Evolutionary conservation across 2,888 invertebrate genomes (phyloP).

Genomic region (Orgyia antiqua): DNA sequence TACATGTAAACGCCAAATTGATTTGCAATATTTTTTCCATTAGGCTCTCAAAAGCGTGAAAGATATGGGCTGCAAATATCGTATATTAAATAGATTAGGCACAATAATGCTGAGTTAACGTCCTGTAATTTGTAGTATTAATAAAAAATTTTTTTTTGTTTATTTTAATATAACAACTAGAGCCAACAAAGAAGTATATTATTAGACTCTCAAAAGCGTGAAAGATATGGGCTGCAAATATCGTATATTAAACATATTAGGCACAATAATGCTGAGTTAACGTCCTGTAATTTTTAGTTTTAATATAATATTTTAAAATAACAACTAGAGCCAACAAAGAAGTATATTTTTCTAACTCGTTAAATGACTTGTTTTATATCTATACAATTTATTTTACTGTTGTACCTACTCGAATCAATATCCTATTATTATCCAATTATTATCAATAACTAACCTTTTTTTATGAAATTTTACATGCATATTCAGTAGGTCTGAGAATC

Average conservation of each 20-base stretch:
- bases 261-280: slow-evolving; percentile 13
- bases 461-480: no score
- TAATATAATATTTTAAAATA: no score
- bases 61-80: slow-evolving; percentile 1
- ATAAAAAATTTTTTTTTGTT: neutral
- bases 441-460: no score
- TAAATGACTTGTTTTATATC: no score
- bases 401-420: no score
- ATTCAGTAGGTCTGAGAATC: no score
- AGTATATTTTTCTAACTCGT: no score
- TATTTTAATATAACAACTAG: no score
- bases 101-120: slow-evolving; percentile 12
- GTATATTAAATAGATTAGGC: slow-evolving; percentile 9
- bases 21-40: slow-evolving; percentile 2
- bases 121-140: slow-evolving; percentile 14
- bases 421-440: no score
- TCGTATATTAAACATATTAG: slow-evolving; percentile 7
- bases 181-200: no score
- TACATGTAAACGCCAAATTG: neutral
- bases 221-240: slow-evolving; percentile 1
- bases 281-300: slow-evolving; percentile 12
- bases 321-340: no score
- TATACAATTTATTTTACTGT: no score
- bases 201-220: neutral
- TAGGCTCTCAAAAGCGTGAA: neutral